These are phyloP conservation scores for Coregonus clupeaformis DNA, from an alignment of 2,113 vertebrate genomes.

Conservation along the genomic window DNA sequence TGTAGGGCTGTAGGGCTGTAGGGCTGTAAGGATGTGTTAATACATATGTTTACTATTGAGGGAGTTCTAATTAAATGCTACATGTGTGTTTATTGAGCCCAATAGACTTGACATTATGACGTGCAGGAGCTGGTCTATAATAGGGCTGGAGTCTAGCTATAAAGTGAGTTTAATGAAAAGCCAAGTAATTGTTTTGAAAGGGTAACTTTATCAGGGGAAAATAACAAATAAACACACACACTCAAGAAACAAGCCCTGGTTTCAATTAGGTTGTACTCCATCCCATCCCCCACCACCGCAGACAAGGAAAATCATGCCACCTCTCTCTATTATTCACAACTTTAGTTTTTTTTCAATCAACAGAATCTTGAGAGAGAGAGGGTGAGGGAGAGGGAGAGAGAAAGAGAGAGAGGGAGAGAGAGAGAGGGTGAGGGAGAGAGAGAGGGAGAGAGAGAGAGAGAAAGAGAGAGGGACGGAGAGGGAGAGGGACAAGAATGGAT, in stretches of 20 bases:
- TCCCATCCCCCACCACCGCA: constrained; percentile 53
- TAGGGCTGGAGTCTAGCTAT: constrained; percentile 34
- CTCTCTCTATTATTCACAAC: no score
- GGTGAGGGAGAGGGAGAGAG: background rate
- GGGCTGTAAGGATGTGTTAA: background rate
- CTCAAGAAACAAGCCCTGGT: constrained; percentile 67
- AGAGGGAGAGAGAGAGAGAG: constrained; percentile 4
- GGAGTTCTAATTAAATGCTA: constrained; percentile 19
- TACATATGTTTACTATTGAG: constrained; percentile 18
- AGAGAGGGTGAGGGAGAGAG: background rate
- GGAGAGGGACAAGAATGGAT: no score
- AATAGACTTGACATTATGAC: constrained; percentile 21
- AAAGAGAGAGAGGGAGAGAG: background rate
- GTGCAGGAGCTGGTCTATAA: constrained; percentile 38
- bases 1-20: no score
- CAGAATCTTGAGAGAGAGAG: no score
- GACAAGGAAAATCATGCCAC: background rate
- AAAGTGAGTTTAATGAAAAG: constrained; percentile 50
- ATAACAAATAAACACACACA: constrained; percentile 38
- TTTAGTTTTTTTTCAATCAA: no score
- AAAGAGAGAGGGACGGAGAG: background rate
- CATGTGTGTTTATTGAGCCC: constrained; percentile 40
- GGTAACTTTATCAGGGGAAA: constrained; percentile 70
- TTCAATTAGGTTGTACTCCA: constrained; percentile 61
- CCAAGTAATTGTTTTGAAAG: constrained; percentile 67